These are phyloP conservation scores for Neoarius graeffei DNA, from an alignment of 2,113 vertebrate genomes.

Conservation along the genomic window DNA sequence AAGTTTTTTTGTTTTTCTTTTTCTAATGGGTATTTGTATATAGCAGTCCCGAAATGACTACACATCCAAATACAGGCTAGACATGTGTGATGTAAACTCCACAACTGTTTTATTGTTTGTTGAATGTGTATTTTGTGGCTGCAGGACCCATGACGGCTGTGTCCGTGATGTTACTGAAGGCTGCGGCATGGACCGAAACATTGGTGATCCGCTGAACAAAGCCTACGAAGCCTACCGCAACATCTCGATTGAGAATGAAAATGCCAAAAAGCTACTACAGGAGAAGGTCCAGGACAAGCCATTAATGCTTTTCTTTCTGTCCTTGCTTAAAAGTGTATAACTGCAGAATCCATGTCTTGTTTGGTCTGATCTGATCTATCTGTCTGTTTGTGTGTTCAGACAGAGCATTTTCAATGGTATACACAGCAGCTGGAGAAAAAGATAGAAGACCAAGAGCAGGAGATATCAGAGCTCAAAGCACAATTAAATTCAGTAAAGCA, in stretches of 20 bases:
- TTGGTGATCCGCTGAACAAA: slow-evolving; percentile 96
- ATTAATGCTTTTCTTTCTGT: not conserved
- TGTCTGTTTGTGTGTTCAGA: slow-evolving; percentile 71
- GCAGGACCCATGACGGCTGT: slow-evolving; percentile 71
- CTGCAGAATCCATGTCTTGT: not conserved
- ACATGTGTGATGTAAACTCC: not conserved
- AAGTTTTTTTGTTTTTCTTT: not conserved
- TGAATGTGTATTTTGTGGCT: slow-evolving; percentile 28
- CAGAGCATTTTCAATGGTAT: slow-evolving; percentile 85
- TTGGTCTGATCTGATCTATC: not conserved
- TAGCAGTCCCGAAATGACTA: not conserved
- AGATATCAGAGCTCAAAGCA: slow-evolving; percentile 79
- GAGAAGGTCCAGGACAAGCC: slow-evolving; percentile 77
- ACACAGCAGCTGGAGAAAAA: slow-evolving; percentile 85
- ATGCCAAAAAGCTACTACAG: slow-evolving; percentile 83
- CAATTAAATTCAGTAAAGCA: slow-evolving; percentile 66
- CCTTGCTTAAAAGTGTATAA: not conserved
- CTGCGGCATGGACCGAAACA: slow-evolving; percentile 94
- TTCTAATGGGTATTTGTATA: not conserved
- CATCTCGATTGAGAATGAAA: slow-evolving; percentile 91
- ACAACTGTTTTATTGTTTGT: not conserved
- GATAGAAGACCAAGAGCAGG: slow-evolving; percentile 83
- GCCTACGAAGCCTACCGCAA: slow-evolving; percentile 95
- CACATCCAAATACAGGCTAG: not conserved
- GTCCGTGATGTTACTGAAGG: slow-evolving; percentile 88